Base-by-base conservation (phyloP, 1,140 invertebrate genomes). In the Halictus rubicundus region DNA sequence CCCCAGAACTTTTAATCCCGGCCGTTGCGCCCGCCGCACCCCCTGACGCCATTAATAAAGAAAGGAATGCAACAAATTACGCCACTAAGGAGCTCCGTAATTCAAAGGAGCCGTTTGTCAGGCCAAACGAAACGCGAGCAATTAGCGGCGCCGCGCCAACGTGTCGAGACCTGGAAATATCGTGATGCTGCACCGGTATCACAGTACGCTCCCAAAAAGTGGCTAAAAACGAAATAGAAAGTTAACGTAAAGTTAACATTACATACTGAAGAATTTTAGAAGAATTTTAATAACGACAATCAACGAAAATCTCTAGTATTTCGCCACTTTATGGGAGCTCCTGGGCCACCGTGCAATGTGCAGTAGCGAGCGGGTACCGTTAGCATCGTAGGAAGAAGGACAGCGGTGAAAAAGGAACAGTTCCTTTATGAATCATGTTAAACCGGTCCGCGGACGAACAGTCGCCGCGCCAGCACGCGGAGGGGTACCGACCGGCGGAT, bases 401-500 rank as follows among this genome's bases (percentile, higher is more conserved):
- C 52, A 19, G 19, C 54, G 16, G 8, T n/a, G 25, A 37, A 37
- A 75, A 39, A 74, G 54, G 46, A 73, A 49, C 25, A 25, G 42
- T 73, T 74, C 32, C 65, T 60, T 68, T 37, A 16, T 78, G 32
- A 77, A 71, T 84, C 70, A 74, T 14, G 54, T 70, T 54, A 71
- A 72, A 82, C 65, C 69, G 25, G 68, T 80, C n/a, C 16, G n/a
- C 27, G 27, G 64, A 73, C 42, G 59, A 27, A 46, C 16, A 25
- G 1, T 7, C 46, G 21, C 57, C 66, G 23, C n/a, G n/a, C n/a
- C n/a, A n/a, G 52, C 64, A 19, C 23, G 25, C 42, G 27, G 5
- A 3, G 72, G 5, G 37, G n/a, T 2, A 52, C 25, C n/a, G 46
- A 61, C n/a, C 60, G 21, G n/a, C 19, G 23, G 16, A 4, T 68